A percentile compares a stretch with the other conserved stretches of the same genome.
phyloP scores from a whole-genome alignment of 2,888 invertebrate species.

The Pheosia gnoma region DNA sequence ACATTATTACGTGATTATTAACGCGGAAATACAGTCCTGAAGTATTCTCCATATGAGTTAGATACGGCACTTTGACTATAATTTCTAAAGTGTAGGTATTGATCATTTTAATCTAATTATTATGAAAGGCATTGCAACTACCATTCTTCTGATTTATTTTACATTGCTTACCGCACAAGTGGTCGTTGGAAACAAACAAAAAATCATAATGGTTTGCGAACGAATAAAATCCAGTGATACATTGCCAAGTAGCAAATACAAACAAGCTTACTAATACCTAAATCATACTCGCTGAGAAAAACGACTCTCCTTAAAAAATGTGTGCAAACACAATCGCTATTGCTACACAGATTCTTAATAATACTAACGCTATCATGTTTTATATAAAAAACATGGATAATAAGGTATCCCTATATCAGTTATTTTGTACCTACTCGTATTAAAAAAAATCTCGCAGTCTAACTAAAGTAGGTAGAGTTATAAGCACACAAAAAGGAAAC shows the following conservation, averaged over 20 bases:
- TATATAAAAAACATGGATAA: neutral
- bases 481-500: neutral
- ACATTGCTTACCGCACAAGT: neutral
- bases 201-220: neutral
- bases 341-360: neutral
- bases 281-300: neutral
- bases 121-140: neutral
- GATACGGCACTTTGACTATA: too few relatives aligned
- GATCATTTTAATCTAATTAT: neutral
- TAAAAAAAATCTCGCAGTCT: too few relatives aligned
- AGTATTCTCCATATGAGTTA: too few relatives aligned
- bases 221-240: neutral
- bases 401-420: neutral
- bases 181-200: neutral
- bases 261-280: neutral
- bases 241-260: neutral
- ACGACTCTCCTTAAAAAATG: neutral
- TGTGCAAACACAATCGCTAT: neutral
- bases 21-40: too few relatives aligned
- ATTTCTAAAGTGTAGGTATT: neutral
- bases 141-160: neutral
- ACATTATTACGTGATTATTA: too few relatives aligned
- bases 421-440: too few relatives aligned
- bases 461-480: neutral
- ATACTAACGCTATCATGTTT: neutral